Conservation (phyloP, 2,113 vertebrate species). For the Tinamus guttatus region DNA sequence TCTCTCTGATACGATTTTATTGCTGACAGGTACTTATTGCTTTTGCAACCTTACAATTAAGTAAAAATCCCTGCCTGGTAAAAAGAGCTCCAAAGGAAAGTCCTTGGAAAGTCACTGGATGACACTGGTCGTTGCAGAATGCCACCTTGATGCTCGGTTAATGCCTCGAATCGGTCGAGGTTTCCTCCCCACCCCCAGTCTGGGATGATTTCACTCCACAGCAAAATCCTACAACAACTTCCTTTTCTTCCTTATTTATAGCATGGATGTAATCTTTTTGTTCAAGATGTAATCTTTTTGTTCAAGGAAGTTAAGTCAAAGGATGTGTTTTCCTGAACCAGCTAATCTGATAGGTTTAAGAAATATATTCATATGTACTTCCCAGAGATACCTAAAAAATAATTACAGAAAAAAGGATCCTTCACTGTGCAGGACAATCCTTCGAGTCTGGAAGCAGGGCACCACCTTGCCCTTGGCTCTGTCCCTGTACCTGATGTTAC, state of each 20-base stretch:
- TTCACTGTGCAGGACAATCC: background rate
- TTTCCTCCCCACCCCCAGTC: constrained; percentile 16
- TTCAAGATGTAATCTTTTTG: background rate
- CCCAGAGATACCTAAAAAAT: background rate
- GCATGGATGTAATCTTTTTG: background rate
- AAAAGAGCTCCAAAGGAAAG: constrained; percentile 54
- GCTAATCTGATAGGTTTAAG: background rate
- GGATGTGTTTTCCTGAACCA: background rate
- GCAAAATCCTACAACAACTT: constrained; percentile 54
- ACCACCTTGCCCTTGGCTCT: background rate
- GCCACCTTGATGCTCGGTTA: constrained; percentile 54
- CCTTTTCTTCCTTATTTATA: constrained; percentile 33
- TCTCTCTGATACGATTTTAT: background rate
- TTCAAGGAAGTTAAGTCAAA: background rate
- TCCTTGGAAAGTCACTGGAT: constrained; percentile 46
- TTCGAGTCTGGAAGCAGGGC: background rate
- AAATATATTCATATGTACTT: background rate
- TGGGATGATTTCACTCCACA: constrained; percentile 37
- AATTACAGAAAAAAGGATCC: background rate
- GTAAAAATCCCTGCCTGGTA: constrained; percentile 30
- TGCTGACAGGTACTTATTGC: constrained; percentile 12
- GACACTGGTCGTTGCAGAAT: constrained; percentile 27
- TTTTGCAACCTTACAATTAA: constrained; percentile 51
- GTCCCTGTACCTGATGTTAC: background rate
- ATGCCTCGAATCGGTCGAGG: constrained; percentile 34